These are phyloP conservation scores for Arbacia lixula DNA, from an alignment of 53 echinoderm and acorn worm species.

Conservation along the genomic window DNA sequence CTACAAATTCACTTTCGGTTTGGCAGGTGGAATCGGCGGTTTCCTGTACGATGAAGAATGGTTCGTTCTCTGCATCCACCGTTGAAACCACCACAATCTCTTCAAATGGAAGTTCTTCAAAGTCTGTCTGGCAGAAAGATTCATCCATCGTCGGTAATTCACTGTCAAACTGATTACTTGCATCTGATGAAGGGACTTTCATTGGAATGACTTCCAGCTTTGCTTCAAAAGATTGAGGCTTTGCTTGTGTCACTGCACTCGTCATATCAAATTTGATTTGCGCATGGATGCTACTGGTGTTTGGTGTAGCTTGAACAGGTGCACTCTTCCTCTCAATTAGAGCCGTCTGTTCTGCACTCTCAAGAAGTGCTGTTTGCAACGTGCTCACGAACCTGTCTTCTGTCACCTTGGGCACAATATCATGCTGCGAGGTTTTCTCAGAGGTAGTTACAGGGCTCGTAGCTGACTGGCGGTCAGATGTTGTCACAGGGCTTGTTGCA, in stretches of 20 bases:
- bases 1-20: conserved; percentile 11
- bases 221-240: conserved; percentile 41
- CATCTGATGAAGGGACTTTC: conserved; percentile 25
- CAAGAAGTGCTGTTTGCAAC: conserved; percentile 34
- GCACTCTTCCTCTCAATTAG: not conserved
- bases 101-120: conserved; percentile 47
- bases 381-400: conserved; percentile 42
- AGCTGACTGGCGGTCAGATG: not conserved
- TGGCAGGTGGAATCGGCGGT: conserved; percentile 32
- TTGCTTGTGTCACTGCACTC: conserved; percentile 24
- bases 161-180: conserved; percentile 28
- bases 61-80: conserved; percentile 4
- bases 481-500: not conserved
- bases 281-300: not conserved
- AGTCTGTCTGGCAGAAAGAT: conserved; percentile 34
- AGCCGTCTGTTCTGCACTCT: conserved; percentile 28
- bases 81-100: conserved; percentile 43
- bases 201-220: conserved; percentile 37
- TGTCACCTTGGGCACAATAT: not conserved
- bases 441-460: not conserved
- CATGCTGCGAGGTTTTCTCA: conserved; percentile 23
- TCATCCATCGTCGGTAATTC: conserved; percentile 2
- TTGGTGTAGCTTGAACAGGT: conserved; percentile 6
- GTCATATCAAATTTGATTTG: not conserved
- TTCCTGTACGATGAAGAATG: conserved; percentile 6